Evolutionary conservation across 2,797 vertebrate genomes (phyloP), one percentile per base, ranked within the genome.

Genomic region (Manis pentadactyla): DNA sequence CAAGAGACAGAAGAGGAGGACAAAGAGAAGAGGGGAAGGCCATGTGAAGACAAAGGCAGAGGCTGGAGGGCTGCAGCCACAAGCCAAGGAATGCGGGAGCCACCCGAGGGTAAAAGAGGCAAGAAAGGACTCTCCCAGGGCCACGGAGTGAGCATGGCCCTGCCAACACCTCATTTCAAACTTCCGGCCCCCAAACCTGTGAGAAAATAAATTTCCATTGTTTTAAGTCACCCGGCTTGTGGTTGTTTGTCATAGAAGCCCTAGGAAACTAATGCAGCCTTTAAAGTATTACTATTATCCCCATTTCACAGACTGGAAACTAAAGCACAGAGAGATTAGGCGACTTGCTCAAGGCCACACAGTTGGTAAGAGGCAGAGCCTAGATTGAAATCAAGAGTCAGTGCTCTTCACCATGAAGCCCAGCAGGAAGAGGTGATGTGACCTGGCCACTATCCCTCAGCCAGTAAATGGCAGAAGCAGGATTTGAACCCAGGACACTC

Each of bases 21-120:
- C 23, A 59, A 55, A 55, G n/a, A 18, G n/a, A 14, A 10, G 12
- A 17, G 29, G 25, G 9, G 1, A 3, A 11, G 29, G 25, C 17
- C 27, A 2, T 3, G 3, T 10, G 31, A 29, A 42, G 23, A 42
- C 10, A 19, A 34, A 84, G 1, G 14, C 29, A 27, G 82, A 85
- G 34, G 14, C 0, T 15, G 37, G 14, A 11, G 9, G 7, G n/a
- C 19, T 2, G 0, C 2, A 1, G 55, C 46, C 84, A 64, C 63
- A 31, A 25, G 27, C 51, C 46, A 17, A 51, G 37, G 37, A 15
- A 11, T 15, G 11, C 53, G 1, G 25, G 39, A 31, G 8, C 21
- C 75, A 29, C 55, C 10, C 1, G 39, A 29, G 34, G 21, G 10
- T 0, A 0, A 17, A 51, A n/a, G 59, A 49, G 53, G 18, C 53